These are phyloP conservation scores for Dolichallabes microphthalmus DNA, from an alignment of 2,113 vertebrate genomes.

Conservation along the genomic window DNA sequence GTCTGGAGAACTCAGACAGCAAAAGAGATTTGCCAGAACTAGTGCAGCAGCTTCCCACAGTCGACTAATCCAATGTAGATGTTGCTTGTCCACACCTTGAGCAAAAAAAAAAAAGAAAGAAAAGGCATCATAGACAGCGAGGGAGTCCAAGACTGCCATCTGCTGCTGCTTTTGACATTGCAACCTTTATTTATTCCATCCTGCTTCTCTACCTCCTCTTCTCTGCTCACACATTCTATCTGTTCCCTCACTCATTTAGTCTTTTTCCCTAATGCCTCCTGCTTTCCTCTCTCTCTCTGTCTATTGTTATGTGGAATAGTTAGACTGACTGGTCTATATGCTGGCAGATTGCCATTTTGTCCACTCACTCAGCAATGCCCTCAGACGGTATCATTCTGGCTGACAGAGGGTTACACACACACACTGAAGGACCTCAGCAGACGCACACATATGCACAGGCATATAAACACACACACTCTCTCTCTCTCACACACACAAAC, in stretches of 20 bases:
- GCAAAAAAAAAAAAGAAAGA: conserved; percentile 37
- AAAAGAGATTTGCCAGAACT: conserved; percentile 37
- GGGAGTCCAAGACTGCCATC: conserved; percentile 93
- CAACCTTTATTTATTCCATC: conserved; percentile 13
- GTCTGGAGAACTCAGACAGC: conserved; percentile 36
- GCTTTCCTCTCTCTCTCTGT: conserved; percentile 23
- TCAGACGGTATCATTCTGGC: conserved; percentile 77
- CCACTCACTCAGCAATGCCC: conserved; percentile 77
- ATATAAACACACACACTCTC: neutral
- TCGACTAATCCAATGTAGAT: conserved; percentile 38
- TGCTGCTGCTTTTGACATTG: conserved; percentile 70
- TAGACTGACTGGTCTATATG: conserved; percentile 63
- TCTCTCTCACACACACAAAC: neutral
- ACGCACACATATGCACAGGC: neutral
- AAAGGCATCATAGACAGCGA: conserved; percentile 56
- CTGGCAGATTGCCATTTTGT: conserved; percentile 68
- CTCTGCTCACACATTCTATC: conserved; percentile 49
- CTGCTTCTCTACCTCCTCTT: conserved; percentile 46
- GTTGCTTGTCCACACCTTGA: conserved; percentile 33
- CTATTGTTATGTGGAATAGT: conserved; percentile 13
- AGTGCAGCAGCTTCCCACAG: conserved; percentile 40
- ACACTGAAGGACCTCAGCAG: neutral
- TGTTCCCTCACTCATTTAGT: conserved; percentile 32
- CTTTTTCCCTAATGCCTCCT: neutral
- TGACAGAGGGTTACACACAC: conserved; percentile 59